Base-by-base conservation (phyloP, 2,797 vertebrate genomes). In the Garrulus glandarius region DNA sequence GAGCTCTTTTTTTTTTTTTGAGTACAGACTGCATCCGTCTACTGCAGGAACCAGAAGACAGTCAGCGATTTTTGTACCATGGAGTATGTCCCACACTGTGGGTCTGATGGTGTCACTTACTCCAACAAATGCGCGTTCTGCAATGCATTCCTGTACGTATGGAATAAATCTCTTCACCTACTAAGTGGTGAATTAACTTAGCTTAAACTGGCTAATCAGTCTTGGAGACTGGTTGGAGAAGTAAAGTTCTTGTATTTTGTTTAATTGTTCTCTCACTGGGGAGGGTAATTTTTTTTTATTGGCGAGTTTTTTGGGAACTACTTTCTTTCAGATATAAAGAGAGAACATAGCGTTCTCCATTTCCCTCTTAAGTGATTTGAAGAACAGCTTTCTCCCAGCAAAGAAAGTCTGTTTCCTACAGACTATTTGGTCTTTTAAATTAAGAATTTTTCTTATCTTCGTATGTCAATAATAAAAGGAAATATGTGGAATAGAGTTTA, bases 111-210 rank as follows among this genome's bases (percentile, higher is more conserved):
- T 1, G 1, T 65, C 32, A 93, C 86, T 0, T 96, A 94, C 2
- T 0, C 5, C 72, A 96, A 92, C n/a, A 90, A 69, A 59, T 95
- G 92, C 60, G 4, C 15, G 1, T 97, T 95, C 93, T 97, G 93
- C 92, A 88, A 79, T 1, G 83, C 80, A 4, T 71, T 5, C 37
- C 2, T 47, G 94, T 95, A 86, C 1, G 85, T 86, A 88, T 67
- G 65, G 72, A 49, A 87, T 13, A 46, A 56, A 55, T 23, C 29
- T 47, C 46, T 84, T 81, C n/a, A 12, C n/a, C 60, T 57, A 10
- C 36, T 53, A 36, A 76, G 15, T 9, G 15, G 3, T 2, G 10
- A 70, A 74, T 49, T 61, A 57, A 39, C 27, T 78, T 56, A 36
- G 34, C n/a, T 86, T 55, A 24, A 92, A 71, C 56, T 71, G 53